Evolutionary conservation across 2,797 vertebrate genomes (phyloP), one percentile per base, ranked within the genome.

Genomic region (Myripristis jacobus): DNA sequence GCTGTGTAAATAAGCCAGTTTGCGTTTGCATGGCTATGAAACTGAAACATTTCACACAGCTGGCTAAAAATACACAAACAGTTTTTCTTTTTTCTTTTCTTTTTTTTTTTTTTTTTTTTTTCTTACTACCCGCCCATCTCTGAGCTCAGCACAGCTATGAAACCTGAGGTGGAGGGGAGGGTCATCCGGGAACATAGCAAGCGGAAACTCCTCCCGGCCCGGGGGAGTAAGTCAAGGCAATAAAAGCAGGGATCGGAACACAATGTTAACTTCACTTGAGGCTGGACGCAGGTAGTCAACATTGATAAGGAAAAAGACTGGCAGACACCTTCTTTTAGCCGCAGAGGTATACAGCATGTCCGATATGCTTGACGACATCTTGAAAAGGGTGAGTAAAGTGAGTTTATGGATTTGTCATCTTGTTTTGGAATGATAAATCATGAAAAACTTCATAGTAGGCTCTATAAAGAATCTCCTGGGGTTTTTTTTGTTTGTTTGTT

Each of bases 271-370:
- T 65, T 59, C 52, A 75, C 77, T 77, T 9, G 25, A 75, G 56
- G 69, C 47, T 80, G 71, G 47, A 83, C 75, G 75, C 73, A 88
- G 65, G 53, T 68, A 76, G 65, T 41, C 4, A 73, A 71, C 52
- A 73, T 53, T 56, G 24, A 66, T 22, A 29, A 53, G 21, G 10
- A 73, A 25, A 7, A 55, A 43, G 73, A 4, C 56, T 6, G 8
- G 68, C 22, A 83, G 53, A 54, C 55, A 79, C 72, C 43, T 70
- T 44, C 58, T 66, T 72, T 69, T 50, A 59, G 75, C 38, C 46
- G 71, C 81, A 85, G 71, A 72, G 80, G 73, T 69, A 72, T 86
- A 90, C 90, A 95, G 81, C 80, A 95, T 95, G 94, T 94, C 93
- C 77, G 90, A 94, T 81, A 92, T 92, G 79, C 87, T 92, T 54